phyloP scores from a whole-genome alignment of 2,888 invertebrate genomes.

The Drosophila yooni region DNA sequence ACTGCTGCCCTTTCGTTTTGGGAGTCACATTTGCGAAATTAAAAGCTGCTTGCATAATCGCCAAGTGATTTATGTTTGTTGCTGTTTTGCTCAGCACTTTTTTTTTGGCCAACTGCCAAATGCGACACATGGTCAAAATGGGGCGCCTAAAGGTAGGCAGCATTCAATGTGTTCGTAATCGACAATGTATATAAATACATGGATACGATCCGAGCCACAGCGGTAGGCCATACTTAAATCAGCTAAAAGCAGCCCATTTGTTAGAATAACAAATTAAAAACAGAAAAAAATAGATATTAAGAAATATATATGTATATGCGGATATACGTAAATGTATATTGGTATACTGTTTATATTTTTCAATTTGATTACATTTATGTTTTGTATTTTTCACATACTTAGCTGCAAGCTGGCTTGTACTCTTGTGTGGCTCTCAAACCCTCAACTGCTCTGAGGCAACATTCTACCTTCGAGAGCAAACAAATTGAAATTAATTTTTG shows the following conservation, averaged over 20 bases:
- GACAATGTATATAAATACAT: slow-evolving; percentile 3
- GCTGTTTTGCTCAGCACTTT: slow-evolving; percentile 8
- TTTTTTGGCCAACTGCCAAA: slow-evolving; percentile 68
- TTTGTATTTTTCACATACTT: not conserved
- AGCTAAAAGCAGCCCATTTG: not conserved
- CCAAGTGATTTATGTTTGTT: slow-evolving; percentile 58
- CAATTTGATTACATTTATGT: not conserved
- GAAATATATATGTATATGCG: not conserved
- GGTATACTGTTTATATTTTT: not conserved
- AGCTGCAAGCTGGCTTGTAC: not conserved
- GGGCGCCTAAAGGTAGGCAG: slow-evolving; percentile 35
- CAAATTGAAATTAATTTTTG: not conserved
- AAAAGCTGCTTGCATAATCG: slow-evolving; percentile 72
- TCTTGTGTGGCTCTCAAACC: not conserved
- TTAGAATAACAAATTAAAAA: not conserved
- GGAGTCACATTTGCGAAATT: slow-evolving; percentile 68
- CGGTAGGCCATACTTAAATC: slow-evolving; percentile 1
- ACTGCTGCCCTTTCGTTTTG: slow-evolving; percentile 14
- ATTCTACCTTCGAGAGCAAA: not conserved
- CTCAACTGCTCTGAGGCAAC: not conserved
- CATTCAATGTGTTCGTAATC: slow-evolving; percentile 11
- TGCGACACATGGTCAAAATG: slow-evolving; percentile 47
- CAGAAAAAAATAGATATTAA: not conserved
- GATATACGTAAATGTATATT: not conserved
- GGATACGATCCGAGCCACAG: slow-evolving; percentile 20